phyloP scores from a whole-genome alignment of 2,888 invertebrate species.

The Aromia moschata region DNA sequence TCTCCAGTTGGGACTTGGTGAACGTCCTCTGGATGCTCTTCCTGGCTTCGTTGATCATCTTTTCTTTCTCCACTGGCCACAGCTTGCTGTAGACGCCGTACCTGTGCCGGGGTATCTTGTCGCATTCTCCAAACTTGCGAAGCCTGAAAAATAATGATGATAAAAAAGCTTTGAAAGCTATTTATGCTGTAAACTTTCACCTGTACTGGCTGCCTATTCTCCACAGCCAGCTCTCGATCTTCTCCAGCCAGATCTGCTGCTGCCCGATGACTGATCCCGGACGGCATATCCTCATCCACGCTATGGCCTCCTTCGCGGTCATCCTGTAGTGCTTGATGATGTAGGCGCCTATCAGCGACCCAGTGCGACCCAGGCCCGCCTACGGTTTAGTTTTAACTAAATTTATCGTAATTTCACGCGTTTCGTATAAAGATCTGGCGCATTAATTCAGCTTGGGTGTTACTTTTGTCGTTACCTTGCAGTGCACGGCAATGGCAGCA shows the following conservation, averaged over 20 bases:
- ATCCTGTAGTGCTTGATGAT: conserved; percentile 85
- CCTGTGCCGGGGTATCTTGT: conserved; percentile 62
- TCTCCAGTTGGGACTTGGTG: conserved; percentile 35
- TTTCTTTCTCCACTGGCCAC: conserved; percentile 55
- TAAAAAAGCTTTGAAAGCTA: too few species aligned
- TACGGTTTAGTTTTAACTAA: conserved; percentile 44
- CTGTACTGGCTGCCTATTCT: conserved; percentile 69
- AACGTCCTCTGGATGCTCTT: conserved; percentile 37
- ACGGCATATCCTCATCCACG: conserved; percentile 88
- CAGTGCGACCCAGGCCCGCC: conserved; percentile 92
- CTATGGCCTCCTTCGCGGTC: conserved; percentile 84
- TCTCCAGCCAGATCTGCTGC: conserved; percentile 80
- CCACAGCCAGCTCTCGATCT: conserved; percentile 61
- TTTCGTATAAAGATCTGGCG: too few species aligned
- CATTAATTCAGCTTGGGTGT: background rate
- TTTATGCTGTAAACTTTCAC: too few species aligned
- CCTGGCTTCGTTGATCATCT: conserved; percentile 43
- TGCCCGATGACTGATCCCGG: conserved; percentile 90
- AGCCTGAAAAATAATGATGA: conserved; percentile 37
- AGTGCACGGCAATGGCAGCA: conserved; percentile 89
- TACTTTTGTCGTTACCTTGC: conserved; percentile 72
- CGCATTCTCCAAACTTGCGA: conserved; percentile 60
- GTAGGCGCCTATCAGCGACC: conserved; percentile 87
- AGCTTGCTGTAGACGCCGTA: conserved; percentile 64
- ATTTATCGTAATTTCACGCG: too few species aligned